A percentile compares a stretch with the other conserved stretches of the same genome.
Conservation (phyloP, 2,888 invertebrate genomes). For the Augochlorella aurata region DNA sequence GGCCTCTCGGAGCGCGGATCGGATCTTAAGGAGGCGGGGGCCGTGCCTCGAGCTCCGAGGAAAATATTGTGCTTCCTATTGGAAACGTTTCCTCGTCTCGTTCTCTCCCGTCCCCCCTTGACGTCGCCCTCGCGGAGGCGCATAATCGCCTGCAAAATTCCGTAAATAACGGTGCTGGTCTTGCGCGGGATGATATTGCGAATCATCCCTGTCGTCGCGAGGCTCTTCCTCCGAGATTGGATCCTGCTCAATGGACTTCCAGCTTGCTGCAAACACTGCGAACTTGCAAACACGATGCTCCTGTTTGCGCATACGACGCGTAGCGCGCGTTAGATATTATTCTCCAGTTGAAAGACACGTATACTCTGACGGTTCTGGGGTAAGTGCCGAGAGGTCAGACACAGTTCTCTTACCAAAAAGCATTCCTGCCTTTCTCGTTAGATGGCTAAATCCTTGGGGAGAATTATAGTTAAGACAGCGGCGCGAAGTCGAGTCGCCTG, state of each 20-base stretch:
- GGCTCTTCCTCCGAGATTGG: not conserved
- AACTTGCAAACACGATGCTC: not conserved
- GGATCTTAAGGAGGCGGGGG: slow-evolving; percentile 8
- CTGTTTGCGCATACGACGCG: not conserved
- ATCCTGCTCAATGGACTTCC: not conserved
- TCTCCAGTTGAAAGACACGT: no score
- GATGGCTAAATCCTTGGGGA: no score
- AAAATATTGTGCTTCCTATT: slow-evolving; percentile 1
- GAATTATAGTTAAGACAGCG: no score
- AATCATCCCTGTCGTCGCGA: not conserved
- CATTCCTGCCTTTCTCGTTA: no score
- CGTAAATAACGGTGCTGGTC: not conserved
- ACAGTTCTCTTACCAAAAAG: no score
- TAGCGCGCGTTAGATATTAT: not conserved
- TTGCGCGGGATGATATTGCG: not conserved
- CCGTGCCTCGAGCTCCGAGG: not conserved
- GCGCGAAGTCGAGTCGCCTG: no score
- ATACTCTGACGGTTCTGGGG: no score
- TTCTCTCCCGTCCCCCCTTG: not conserved
- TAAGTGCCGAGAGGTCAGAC: no score
- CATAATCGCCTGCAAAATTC: not conserved
- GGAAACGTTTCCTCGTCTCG: not conserved
- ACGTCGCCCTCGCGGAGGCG: not conserved
- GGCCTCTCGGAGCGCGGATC: not conserved
- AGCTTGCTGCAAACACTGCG: not conserved